phyloP scores from a whole-genome alignment of 2,797 vertebrate species.

The Cirrhinus mrigala region DNA sequence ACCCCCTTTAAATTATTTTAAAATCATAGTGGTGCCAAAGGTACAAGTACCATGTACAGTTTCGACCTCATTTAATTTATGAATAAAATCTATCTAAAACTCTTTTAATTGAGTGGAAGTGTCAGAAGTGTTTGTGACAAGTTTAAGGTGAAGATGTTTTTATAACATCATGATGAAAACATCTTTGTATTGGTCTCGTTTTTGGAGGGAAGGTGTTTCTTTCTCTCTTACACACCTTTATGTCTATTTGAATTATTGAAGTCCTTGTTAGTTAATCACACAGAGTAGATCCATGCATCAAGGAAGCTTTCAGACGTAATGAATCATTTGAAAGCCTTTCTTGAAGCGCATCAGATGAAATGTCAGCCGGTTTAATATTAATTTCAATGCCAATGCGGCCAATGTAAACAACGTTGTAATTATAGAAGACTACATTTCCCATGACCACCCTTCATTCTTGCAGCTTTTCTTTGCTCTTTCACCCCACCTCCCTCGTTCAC shows the following conservation, averaged over 20 bases:
- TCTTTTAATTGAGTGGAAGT: not conserved
- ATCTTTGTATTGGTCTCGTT: not conserved
- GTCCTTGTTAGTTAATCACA: constrained; percentile 42
- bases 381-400: constrained; percentile 21
- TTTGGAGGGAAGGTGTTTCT: constrained; percentile 15
- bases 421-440: constrained; percentile 48
- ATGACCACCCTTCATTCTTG: constrained; percentile 45
- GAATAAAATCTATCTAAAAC: not conserved
- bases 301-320: constrained; percentile 41
- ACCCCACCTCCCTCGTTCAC: constrained; percentile 1
- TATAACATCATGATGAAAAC: not conserved
- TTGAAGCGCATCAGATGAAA: constrained; percentile 31
- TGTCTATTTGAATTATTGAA: constrained; percentile 44
- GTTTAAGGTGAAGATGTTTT: not conserved
- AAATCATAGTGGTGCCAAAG: not conserved
- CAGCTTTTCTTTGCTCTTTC: constrained; percentile 51
- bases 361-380: constrained; percentile 25
- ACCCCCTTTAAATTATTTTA: not conserved
- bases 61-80: not conserved
- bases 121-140: too few species aligned
- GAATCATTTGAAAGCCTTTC: constrained; percentile 49
- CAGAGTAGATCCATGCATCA: constrained; percentile 17
- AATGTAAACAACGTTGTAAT: constrained; percentile 38
- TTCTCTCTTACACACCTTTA: constrained; percentile 11
- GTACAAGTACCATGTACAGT: not conserved